Base-by-base conservation (phyloP, 37 sponge, comb jelly and placozoan species). In the Theonella swinhoei region DNA sequence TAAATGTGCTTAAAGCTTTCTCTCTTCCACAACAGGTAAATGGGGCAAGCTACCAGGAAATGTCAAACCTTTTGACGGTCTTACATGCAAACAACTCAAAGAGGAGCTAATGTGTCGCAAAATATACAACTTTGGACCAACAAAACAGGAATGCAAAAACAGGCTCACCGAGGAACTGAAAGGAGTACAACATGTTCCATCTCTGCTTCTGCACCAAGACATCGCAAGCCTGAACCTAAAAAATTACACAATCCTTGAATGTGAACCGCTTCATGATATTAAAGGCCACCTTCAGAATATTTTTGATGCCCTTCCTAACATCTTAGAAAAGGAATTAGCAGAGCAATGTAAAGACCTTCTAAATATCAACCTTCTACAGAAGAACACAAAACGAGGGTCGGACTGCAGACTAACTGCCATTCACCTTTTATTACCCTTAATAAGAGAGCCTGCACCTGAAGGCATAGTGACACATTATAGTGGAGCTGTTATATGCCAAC, bases 181-280 rank as follows among this genome's bases (percentile, higher is more conserved):
- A 35, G 72, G 72, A 8, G 39, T 70, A 36, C 72, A 70, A 24
- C 65, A 64, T 20, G 78, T 77, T 31, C 78, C 80, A 41, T 41
- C 30, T 29, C 42, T 79, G 20, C 54, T 67, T 4, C 67, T 67
- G 3, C 11, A 79, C 29, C 80, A 79, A 26, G 24, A 38, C 32
- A 33, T 79, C 3, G 17, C 30, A 39, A n/a, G 3, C 26, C 4
- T 79, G 0, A 39, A 79, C 42, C 43, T 79, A 9, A 37, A 79
- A 39, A 0, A 42, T 7, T 66, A 79, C 58, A 39, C 39, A 17
- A 40, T 79, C 36, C 63, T 79, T 25, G 68, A 65, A 39, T 79
- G 80, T 66, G 68, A 79, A 64, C 80, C 80, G 32, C 32, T 77
- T 26, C 78, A 77, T 77, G 78, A 77, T 25, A n/a, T 79, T 25